Evolutionary conservation across 2,797 vertebrate species (phyloP), one percentile per base, ranked within the genome.

Genomic region (Falco concolor): DNA sequence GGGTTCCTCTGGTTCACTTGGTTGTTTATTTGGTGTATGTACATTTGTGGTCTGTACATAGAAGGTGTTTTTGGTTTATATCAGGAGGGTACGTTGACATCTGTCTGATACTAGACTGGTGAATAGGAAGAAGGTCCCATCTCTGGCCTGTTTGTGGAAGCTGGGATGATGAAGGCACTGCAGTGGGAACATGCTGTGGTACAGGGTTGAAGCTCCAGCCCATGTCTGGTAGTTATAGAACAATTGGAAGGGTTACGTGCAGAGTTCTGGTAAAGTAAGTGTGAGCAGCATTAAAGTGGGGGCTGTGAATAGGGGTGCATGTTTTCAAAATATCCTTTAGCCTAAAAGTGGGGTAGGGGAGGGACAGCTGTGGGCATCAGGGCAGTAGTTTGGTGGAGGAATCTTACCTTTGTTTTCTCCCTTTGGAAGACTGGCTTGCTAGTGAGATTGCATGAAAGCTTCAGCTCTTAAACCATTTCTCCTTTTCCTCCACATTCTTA

Each of bases 261-360:
- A 95, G 95, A 96, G 88, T 96, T 89, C 96, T 97, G 95, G 96
- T 97, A 89, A 97, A 95, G 96, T 97, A 97, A 96, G 96, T 96
- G 94, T 80, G 64, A 95, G 96, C 88, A 89, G 90, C 15, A 1
- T 72, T 84, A 6, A 12, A 80, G 81, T 20, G 88, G 90, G 94
- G 94, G 75, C 81, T 90, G 74, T 24, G 2, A 40, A 80, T 24
- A 96, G 84, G 93, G 95, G 90, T 96, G 95, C 94, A 95, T 96
- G 94, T 92, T 89, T 74, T n/a, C 84, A 44, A 87, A 96, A 64
- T 84, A 12, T 30, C n/a, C 61, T 87, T 44, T 22, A 65, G 73
- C 57, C 45, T 83, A 4, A 84, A 70, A 70, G 12, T 0, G 78
- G 95, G 93, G 10, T 11, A 82, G 75, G 95, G 93, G 92, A 68